Conservation (phyloP, 2,797 vertebrate genomes). For the Schizopygopsis malacanthus region DNA sequence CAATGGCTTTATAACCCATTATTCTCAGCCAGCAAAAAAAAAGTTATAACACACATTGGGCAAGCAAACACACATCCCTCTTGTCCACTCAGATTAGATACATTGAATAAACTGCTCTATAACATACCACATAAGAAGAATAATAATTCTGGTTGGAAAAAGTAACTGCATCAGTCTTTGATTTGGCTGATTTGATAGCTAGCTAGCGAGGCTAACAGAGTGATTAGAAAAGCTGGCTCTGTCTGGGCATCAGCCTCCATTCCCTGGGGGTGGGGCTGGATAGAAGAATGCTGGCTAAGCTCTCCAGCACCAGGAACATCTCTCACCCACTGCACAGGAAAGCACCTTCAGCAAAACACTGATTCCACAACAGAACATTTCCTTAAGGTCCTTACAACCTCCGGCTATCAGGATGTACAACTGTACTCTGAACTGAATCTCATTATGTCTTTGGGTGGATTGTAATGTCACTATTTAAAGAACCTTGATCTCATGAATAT, state of each 20-base stretch:
- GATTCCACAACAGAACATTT: not conserved
- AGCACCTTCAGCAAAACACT: constrained; percentile 32
- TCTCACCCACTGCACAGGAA: constrained; percentile 19
- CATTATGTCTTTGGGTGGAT: not conserved
- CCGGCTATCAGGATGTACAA: constrained; percentile 11
- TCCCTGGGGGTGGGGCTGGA: not conserved
- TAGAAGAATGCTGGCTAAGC: constrained; percentile 35
- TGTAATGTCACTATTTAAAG: constrained; percentile 1
- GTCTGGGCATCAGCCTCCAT: not conserved
- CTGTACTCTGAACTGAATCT: not conserved
- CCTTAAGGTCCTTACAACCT: not conserved
- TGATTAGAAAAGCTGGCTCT: not conserved
- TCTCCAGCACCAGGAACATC: constrained; percentile 30
- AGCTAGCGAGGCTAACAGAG: not conserved
- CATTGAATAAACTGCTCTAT: not conserved
- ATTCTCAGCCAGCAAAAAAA: not conserved
- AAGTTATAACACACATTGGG: not conserved
- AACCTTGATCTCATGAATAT: not conserved
- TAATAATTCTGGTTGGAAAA: not conserved
- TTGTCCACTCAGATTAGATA: not conserved
- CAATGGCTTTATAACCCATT: not conserved
- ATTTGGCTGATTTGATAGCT: not conserved
- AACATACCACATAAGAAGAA: not conserved
- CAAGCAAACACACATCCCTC: not conserved
- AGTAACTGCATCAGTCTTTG: not conserved